Evolutionary conservation across 1,140 invertebrate species (phyloP).

Genomic region (Druon quercuslanigerum): DNA sequence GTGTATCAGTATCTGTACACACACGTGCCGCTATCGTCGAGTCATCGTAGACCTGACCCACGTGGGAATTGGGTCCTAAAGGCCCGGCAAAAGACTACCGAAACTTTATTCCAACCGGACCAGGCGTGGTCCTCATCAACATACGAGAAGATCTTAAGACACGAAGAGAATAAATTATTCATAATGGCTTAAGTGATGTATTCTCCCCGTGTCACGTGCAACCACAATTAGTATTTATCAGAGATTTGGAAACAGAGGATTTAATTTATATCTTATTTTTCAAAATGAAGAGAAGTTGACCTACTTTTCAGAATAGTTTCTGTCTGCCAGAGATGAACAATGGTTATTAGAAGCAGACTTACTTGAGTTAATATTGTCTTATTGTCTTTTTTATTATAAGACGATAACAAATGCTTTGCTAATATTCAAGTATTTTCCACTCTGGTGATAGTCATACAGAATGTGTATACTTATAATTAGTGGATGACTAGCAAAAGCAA

Average conservation of each 20-base stretch:
- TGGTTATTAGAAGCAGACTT: too few species aligned
- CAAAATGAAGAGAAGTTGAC: neutral
- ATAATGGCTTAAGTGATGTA: conserved; percentile 4
- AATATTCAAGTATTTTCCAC: too few species aligned
- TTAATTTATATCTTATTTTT: too few species aligned
- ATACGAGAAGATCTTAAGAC: neutral
- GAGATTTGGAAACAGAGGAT: too few species aligned
- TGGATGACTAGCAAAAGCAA: too few species aligned
- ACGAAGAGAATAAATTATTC: conserved; percentile 25
- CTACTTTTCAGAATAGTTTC: neutral
- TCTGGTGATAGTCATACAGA: too few species aligned
- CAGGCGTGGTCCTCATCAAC: conserved; percentile 45
- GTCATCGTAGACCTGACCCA: conserved; percentile 55
- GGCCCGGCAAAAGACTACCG: conserved; percentile 41
- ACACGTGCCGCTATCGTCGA: conserved; percentile 47
- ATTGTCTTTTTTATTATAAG: too few species aligned
- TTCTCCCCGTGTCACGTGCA: neutral
- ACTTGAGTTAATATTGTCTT: too few species aligned
- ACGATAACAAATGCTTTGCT: too few species aligned
- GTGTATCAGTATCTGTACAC: conserved; percentile 37
- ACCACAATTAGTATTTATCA: neutral
- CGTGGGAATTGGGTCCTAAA: conserved; percentile 61
- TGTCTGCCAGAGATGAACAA: too few species aligned
- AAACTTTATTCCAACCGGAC: conserved; percentile 37
- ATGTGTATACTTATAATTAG: too few species aligned